Conservation (phyloP, 2,888 invertebrate genomes). For the Agrotis clavis region DNA sequence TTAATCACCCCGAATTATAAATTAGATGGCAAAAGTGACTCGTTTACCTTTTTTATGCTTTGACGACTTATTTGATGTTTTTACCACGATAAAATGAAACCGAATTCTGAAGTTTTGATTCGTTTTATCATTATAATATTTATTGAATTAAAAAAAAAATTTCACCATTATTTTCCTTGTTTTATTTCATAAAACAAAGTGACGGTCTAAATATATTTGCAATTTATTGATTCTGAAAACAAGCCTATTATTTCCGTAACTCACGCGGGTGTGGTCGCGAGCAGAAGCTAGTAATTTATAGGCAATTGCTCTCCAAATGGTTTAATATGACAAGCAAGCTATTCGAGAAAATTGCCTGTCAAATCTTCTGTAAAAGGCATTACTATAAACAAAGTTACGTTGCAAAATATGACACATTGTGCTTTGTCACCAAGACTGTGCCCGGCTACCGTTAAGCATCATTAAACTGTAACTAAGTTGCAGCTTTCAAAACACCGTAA, state of each 20-base stretch:
- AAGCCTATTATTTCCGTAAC: neutral
- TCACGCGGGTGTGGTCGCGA: neutral
- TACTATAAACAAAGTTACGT: neutral
- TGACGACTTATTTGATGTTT: no score
- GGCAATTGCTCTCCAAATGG: neutral
- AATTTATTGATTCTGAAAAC: no score
- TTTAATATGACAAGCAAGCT: neutral
- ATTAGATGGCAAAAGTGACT: no score
- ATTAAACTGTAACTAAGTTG: slow-evolving; percentile 27
- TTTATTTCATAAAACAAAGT: no score
- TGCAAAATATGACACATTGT: neutral
- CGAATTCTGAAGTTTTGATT: no score
- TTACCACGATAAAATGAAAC: no score
- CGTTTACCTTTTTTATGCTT: no score
- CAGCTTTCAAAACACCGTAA: slow-evolving; percentile 17
- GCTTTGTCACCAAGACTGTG: neutral
- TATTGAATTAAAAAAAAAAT: no score
- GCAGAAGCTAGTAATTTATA: neutral
- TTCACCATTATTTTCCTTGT: no score
- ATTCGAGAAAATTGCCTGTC: neutral
- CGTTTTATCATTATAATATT: no score
- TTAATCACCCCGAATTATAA: no score
- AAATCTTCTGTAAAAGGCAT: neutral
- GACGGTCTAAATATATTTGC: no score
- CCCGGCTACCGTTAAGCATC: neutral